Conservation (phyloP, 2,113 vertebrate genomes). For the Epinephelus lanceolatus region DNA sequence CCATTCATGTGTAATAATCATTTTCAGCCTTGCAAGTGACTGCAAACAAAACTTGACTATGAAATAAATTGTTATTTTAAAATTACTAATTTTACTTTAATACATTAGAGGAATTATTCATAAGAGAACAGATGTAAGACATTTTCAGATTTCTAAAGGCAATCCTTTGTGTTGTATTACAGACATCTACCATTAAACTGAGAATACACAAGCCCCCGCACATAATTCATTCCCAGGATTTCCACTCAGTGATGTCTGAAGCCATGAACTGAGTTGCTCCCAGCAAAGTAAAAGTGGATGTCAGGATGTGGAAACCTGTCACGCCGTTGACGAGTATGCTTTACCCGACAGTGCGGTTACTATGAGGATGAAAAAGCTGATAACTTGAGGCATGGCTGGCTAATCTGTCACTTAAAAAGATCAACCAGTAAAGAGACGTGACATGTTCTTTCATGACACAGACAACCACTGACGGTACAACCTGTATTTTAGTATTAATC, state of each 20-base stretch:
- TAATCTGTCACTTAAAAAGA: constrained; percentile 37
- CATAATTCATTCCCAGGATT: neutral
- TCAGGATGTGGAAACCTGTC: constrained; percentile 23
- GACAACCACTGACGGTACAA: neutral
- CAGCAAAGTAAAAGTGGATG: constrained; percentile 23
- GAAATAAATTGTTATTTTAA: no score
- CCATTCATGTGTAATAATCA: neutral
- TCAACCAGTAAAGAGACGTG: constrained; percentile 5
- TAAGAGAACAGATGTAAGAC: neutral
- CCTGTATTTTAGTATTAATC: neutral
- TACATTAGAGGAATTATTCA: neutral
- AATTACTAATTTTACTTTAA: no score
- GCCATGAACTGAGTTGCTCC: neutral
- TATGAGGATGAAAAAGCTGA: constrained; percentile 2
- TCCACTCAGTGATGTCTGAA: neutral
- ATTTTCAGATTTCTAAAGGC: no score
- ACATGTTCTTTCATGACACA: constrained; percentile 13
- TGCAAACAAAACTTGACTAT: neutral
- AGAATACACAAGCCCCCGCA: neutral
- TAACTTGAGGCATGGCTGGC: constrained; percentile 13
- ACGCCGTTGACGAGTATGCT: constrained; percentile 19
- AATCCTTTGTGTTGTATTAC: neutral
- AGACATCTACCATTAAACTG: neutral
- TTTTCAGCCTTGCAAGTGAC: neutral
- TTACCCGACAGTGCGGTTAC: constrained; percentile 23